Percentiles rank a stretch among this genome's conserved stretches.
phyloP scores from a whole-genome alignment of 2,888 invertebrate genomes.

The Orchestes rusci region DNA sequence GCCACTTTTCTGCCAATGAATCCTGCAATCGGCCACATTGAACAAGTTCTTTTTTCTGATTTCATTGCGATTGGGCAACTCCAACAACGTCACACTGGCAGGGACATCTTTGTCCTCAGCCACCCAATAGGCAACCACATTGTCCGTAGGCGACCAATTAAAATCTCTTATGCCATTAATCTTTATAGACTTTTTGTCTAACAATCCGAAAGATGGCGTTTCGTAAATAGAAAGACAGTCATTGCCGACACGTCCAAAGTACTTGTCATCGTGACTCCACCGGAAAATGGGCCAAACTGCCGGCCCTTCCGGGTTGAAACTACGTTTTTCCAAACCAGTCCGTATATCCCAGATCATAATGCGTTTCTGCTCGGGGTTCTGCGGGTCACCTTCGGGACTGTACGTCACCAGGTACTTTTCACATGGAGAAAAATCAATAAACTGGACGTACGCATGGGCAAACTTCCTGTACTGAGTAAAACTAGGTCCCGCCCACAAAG shows the following conservation, averaged over 20 bases:
- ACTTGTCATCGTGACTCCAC: conserved; percentile 95
- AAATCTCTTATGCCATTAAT: conserved; percentile 86
- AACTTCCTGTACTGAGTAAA: conserved; percentile 91
- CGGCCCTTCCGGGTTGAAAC: conserved; percentile 78
- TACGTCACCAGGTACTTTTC: conserved; percentile 96
- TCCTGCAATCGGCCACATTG: conserved; percentile 95
- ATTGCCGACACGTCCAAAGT: conserved; percentile 75
- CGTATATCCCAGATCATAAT: conserved; percentile 95
- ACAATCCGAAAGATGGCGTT: conserved; percentile 88
- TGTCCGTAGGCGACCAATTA: conserved; percentile 97
- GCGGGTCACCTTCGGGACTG: conserved; percentile 67
- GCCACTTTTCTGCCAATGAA: conserved; percentile 98
- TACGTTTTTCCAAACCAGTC: conserved; percentile 87
- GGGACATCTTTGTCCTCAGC: conserved; percentile 96
- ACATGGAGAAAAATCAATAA: conserved; percentile 95
- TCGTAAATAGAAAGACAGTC: conserved; percentile 90
- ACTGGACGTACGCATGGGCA: conserved; percentile 82
- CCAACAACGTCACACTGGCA: conserved; percentile 86
- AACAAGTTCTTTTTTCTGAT: conserved; percentile 91
- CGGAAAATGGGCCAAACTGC: conserved; percentile 85
- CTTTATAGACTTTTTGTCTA: conserved; percentile 93
- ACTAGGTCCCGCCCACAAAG: conserved; percentile 93
- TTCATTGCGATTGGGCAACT: conserved; percentile 85
- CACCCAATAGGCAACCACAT: conserved; percentile 92
- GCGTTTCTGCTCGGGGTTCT: conserved; percentile 64